Base-by-base conservation (phyloP, 2,797 vertebrate species). In the Macropodus opercularis region DNA sequence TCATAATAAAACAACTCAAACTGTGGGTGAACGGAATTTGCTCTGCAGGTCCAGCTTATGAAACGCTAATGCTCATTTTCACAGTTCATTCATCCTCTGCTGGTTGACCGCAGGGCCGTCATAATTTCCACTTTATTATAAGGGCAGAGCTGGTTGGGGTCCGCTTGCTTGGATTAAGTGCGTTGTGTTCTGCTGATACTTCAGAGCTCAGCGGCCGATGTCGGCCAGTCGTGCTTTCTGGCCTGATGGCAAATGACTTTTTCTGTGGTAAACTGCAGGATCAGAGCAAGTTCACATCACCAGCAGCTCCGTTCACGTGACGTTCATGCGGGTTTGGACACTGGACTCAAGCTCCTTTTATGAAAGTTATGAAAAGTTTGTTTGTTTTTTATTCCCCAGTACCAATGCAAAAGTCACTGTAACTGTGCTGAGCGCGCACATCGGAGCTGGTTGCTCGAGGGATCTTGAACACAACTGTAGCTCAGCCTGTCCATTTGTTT, bases 1-100 rank as follows among this genome's bases (percentile, higher is more conserved):
- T 3, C 3, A 2, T 21, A 50, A 48, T 57, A 61, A 27, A 43
- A 42, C 46, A 10, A 0, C 41, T 32, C 53, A 29, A 51, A 66
- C 41, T 63, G 69, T 47, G 17, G 31, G 49, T 64, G 9, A 36
- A 57, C 1, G 3, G 13, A 19, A 55, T 51, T 36, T 65, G 1
- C 13, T 36, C 11, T 24, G 27, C 11, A 31, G 41, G 12, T 31
- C 49, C 35, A 65, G 11, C 22, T 40, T 49, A 40, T 57, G 12
- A 69, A 77, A 62, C 27, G 12, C 29, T 31, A 41, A 53, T 59
- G 22, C 24, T 58, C 5, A 27, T 63, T 78, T 62, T 23, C 23
- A 58, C 0, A 1, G 35, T 60, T 51, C 13, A 43, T 49, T 53
- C 10, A 55, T 72, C 35, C 60, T 66, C 52, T 57, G 14, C 32